These are phyloP conservation scores for Papilio helenus DNA, from an alignment of 1,140 invertebrate species.

Conservation along the genomic window DNA sequence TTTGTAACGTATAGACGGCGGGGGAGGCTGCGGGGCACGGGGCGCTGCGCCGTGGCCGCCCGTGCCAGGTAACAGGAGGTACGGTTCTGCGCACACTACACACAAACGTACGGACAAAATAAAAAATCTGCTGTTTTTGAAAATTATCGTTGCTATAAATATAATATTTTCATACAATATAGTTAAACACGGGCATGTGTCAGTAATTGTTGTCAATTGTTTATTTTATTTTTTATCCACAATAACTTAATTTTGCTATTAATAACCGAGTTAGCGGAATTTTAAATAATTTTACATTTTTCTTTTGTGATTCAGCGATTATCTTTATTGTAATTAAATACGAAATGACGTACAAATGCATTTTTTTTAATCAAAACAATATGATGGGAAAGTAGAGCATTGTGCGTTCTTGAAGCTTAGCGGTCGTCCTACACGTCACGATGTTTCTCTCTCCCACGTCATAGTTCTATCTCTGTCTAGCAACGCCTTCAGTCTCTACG, in stretches of 20 bases:
- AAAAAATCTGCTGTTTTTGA: constrained; percentile 41
- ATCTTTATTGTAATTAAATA: background rate
- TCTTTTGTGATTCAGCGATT: background rate
- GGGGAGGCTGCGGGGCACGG: constrained; percentile 54
- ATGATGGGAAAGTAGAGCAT: constrained; percentile 52
- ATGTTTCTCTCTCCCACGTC: constrained; percentile 63
- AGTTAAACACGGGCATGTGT: background rate
- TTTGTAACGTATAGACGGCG: constrained; percentile 54
- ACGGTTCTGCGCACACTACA: constrained; percentile 63
- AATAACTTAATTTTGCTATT: background rate
- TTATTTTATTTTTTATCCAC: constrained; percentile 3
- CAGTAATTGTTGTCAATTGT: background rate
- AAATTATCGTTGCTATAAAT: constrained; percentile 16
- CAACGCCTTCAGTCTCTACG: constrained; percentile 69
- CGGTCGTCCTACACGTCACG: constrained; percentile 72
- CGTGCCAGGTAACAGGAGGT: constrained; percentile 81
- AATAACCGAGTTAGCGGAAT: background rate
- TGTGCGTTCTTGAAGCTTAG: constrained; percentile 72
- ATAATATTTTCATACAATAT: background rate
- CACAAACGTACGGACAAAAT: constrained; percentile 10
- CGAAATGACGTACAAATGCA: constrained; percentile 21
- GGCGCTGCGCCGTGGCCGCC: constrained; percentile 55
- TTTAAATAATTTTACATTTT: background rate
- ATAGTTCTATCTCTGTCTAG: constrained; percentile 66
- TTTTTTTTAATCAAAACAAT: constrained; percentile 42